phyloP scores from a whole-genome alignment of 2,113 vertebrate species.

The Oreochromis aureus region DNA sequence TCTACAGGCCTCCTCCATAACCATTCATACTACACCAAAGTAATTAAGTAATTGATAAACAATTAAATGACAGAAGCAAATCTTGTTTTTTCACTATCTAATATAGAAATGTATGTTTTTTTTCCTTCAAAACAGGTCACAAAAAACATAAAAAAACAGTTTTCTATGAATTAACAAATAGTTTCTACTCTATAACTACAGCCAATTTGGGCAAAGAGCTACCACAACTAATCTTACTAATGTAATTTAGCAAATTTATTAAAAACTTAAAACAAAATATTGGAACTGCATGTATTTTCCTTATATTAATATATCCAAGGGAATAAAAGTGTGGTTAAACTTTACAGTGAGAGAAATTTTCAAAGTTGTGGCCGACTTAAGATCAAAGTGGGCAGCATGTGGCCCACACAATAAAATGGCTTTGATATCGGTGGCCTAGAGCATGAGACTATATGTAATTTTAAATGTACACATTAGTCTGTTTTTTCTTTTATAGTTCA shows the following conservation, averaged over 20 bases:
- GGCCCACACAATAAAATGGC: neutral
- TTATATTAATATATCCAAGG: neutral
- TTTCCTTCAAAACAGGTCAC: neutral
- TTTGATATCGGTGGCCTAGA: neutral
- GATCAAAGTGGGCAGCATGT: neutral
- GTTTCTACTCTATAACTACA: neutral
- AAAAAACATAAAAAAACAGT: no score
- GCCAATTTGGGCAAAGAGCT: neutral
- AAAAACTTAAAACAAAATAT: neutral
- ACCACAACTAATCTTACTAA: neutral
- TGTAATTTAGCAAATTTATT: neutral
- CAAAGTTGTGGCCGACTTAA: neutral
- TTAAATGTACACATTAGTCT: neutral
- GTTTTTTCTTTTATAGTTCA: neutral
- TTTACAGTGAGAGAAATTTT: neutral
- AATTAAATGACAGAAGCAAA: neutral
- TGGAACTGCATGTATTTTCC: neutral
- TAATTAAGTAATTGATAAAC: neutral
- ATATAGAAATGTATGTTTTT: neutral
- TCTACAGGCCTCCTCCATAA: neutral
- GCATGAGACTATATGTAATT: slow-evolving; percentile 34
- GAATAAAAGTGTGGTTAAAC: neutral
- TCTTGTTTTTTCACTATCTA: neutral
- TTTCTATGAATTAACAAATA: neutral
- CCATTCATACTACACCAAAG: neutral